These are phyloP conservation scores for Palythoa caribaeorum DNA, from an alignment of 92 coral and sea anemone genomes.

Conservation along the genomic window DNA sequence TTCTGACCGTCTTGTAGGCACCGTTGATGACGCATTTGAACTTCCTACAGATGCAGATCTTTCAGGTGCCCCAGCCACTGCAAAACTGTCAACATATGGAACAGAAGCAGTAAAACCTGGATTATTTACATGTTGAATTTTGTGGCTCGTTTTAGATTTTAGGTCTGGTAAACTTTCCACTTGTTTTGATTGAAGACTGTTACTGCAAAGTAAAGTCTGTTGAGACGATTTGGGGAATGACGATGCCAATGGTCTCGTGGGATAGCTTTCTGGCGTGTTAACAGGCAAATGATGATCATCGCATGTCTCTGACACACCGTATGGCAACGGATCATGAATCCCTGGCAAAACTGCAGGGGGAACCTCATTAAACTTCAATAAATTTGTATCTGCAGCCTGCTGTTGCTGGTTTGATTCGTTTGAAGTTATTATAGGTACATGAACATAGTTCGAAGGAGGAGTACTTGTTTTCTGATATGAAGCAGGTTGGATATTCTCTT, in stretches of 20 bases:
- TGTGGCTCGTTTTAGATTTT: background rate
- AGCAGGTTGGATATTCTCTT: background rate
- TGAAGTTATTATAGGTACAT: background rate
- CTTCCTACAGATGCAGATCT: background rate
- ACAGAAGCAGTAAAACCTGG: background rate
- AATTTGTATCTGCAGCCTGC: background rate
- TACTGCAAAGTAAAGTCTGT: background rate
- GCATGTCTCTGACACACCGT: slow-evolving; percentile 43
- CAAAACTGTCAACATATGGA: slow-evolving; percentile 12
- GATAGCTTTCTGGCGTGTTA: background rate
- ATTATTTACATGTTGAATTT: background rate
- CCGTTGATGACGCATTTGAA: background rate
- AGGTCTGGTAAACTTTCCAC: slow-evolving; percentile 16
- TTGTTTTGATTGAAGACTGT: slow-evolving; percentile 30
- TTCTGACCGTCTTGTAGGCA: background rate
- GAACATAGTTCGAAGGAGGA: background rate
- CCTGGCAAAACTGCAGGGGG: background rate
- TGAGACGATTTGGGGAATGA: slow-evolving; percentile 25
- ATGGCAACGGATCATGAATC: slow-evolving; percentile 11
- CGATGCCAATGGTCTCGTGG: slow-evolving; percentile 3
- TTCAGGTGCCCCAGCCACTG: background rate
- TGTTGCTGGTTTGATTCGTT: background rate
- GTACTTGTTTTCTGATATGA: background rate
- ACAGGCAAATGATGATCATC: background rate
- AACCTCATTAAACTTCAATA: background rate